Evolutionary conservation across 2,113 vertebrate genomes (phyloP), one percentile per base, ranked within the genome.

Genomic region (Candoia aspera): DNA sequence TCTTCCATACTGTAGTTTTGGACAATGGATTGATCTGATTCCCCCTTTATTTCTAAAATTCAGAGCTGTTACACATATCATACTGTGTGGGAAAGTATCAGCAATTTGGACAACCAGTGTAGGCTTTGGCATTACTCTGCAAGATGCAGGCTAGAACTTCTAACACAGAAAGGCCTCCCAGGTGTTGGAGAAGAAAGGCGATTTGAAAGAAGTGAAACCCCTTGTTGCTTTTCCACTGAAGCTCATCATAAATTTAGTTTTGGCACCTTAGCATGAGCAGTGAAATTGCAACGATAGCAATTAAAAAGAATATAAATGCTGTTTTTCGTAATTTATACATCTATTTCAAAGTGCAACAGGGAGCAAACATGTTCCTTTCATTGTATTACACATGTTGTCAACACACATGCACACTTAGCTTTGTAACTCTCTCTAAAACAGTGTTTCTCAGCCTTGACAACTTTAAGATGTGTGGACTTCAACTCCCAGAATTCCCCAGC

Each of bases 181-280:
- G 11, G 0, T 0, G 0, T 87, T 73, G 86, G 58, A n/a, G 83
- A 68, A 46, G 90, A 33, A 0, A 90, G 0, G 0, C 0, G 37
- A 92, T 92, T 91, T 68, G 13, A 73, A 88, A 53, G 6, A 29
- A 92, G 21, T 26, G 0, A 85, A 93, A 84, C 6, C 42, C 33
- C 86, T 13, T 59, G 17, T 62, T 2, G 12, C 6, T 89, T 42
- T 57, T 21, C 91, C 49, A 17, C 46, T 42, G 23, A 54, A 1
- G 73, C 37, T 11, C 57, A 92, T 26, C 6, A 53, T 91, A 12
- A 9, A n/a, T n/a, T n/a, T n/a, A 46, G 17, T 21, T 83, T 73
- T 58, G 59, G 2, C 0, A 49, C 0, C 53, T 0, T 54, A 5
- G 29, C 88, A 0, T 4, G 86, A 90, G 54, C 33, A 84, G 62